These are phyloP conservation scores for Leptogaster cylindrica DNA, from an alignment of 2,888 invertebrate species.

Conservation along the genomic window DNA sequence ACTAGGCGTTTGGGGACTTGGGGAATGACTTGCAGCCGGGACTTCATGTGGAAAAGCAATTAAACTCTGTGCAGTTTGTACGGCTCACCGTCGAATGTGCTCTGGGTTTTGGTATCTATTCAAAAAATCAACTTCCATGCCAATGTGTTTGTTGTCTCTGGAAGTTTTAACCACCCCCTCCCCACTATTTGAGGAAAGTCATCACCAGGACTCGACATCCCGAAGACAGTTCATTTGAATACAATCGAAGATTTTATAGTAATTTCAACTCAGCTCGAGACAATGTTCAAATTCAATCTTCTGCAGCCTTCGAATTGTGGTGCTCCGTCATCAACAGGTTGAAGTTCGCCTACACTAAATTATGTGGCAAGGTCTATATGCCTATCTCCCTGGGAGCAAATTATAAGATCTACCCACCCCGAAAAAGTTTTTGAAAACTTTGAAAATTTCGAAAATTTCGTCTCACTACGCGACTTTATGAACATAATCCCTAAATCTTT, in stretches of 20 bases:
- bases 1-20: constrained; percentile 13
- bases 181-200: too few relatives aligned
- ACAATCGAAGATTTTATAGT: background rate
- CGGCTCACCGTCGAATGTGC: too few relatives aligned
- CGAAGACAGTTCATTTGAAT: constrained; percentile 20
- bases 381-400: constrained; percentile 4
- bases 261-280: too few relatives aligned
- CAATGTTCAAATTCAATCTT: too few relatives aligned
- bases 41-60: constrained; percentile 63
- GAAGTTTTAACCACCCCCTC: too few relatives aligned
- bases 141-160: too few relatives aligned
- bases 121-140: too few relatives aligned
- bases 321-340: constrained; percentile 30
- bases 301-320: too few relatives aligned
- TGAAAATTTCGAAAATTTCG: constrained; percentile 16
- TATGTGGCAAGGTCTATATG: background rate
- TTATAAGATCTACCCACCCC: background rate
- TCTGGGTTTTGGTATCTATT: too few relatives aligned
- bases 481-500: constrained; percentile 38
- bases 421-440: background rate
- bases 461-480: constrained; percentile 24
- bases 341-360: background rate
- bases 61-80: constrained; percentile 48
- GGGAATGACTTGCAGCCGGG: constrained; percentile 65
- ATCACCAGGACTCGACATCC: too few relatives aligned